Conservation (phyloP, 2,797 vertebrate species). For the Pristis pectinata region DNA sequence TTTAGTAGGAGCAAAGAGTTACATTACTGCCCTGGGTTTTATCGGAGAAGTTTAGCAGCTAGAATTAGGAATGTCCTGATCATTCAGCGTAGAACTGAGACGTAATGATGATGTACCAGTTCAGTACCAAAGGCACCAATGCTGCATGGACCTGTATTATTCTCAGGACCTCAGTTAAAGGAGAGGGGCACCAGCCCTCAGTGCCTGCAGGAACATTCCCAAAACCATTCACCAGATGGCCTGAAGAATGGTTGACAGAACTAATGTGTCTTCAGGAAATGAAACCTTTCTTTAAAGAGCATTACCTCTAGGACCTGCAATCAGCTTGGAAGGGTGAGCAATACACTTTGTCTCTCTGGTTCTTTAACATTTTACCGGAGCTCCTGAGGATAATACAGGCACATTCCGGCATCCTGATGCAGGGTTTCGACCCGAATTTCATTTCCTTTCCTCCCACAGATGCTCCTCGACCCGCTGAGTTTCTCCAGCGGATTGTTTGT, state of each 20-base stretch:
- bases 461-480: no score
- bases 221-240: neutral
- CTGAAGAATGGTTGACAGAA: neutral
- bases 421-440: no score
- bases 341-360: neutral
- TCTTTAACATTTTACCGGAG: neutral
- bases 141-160: no score
- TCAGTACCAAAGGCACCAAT: no score
- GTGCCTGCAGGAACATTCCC: neutral
- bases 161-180: neutral
- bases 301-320: neutral
- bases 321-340: neutral
- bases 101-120: no score
- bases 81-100: no score
- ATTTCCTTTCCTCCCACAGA: no score
- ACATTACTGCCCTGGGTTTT: neutral
- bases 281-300: neutral
- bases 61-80: no score
- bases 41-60: no score
- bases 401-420: no score
- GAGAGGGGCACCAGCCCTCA: neutral
- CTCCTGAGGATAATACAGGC: neutral
- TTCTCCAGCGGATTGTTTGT: no score
- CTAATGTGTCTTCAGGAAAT: neutral
- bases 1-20: neutral